phyloP scores from a whole-genome alignment of 2,113 vertebrate species.

The Seriola rivoliana region DNA sequence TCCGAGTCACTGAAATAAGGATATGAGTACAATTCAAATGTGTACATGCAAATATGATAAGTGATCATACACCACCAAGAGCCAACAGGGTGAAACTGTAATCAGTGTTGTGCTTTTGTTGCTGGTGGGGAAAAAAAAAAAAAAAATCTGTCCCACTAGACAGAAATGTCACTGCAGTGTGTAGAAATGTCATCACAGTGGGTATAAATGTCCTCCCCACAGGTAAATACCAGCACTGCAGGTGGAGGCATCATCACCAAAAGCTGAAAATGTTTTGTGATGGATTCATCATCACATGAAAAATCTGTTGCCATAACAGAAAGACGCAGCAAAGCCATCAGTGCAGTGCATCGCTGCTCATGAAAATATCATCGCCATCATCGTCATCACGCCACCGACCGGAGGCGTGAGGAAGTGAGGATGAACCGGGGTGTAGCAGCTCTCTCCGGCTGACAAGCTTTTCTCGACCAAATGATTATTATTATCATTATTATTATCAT shows the following conservation, averaged over 20 bases:
- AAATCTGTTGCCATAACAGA: not conserved
- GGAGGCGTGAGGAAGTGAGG: not conserved
- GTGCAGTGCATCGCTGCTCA: not conserved
- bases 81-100: not conserved
- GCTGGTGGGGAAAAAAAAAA: not conserved
- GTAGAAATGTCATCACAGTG: slow-evolving; percentile 16
- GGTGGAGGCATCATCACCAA: slow-evolving; percentile 1
- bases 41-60: not conserved
- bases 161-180: slow-evolving; percentile 1
- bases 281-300: not conserved
- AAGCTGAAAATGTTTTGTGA: not conserved
- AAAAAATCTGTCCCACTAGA: not conserved
- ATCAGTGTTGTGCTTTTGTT: not conserved
- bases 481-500: not conserved
- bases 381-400: not conserved
- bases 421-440: too few species aligned
- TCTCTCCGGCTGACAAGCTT: not conserved
- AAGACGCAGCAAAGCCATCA: not conserved
- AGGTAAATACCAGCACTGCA: slow-evolving; percentile 10
- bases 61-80: not conserved
- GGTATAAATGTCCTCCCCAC: slow-evolving; percentile 7
- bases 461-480: not conserved
- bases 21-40: not conserved
- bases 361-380: not conserved
- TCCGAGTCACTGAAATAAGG: not conserved